Evolutionary conservation across 2,797 vertebrate species (phyloP), one percentile per base, ranked within the genome.

Genomic region (Miichthys miiuy): DNA sequence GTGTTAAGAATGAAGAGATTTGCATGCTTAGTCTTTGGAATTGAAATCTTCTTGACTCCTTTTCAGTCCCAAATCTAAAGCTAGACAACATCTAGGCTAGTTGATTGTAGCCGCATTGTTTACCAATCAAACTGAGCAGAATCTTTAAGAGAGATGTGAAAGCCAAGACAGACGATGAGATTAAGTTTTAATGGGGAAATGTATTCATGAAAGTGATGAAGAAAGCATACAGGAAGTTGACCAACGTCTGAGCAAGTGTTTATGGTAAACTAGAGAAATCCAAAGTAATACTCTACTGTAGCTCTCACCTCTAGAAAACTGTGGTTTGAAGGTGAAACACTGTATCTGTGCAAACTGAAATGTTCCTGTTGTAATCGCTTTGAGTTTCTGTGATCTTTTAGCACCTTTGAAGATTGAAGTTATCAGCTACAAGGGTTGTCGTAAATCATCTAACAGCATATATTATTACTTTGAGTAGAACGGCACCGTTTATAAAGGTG

Each of bases 201-300:
- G 90, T 70, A 68, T 65, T 20, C 54, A 21, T 75, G 94, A 86
- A 94, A 90, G 92, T 93, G 93, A 79, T 54, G 38, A 79, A 85
- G 94, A 93, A 93, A 78, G 95, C 57, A 61, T 81, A 70, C 5
- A 7, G 93, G 85, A 95, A 93, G 94, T 94, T 90, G 88, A 84
- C 64, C 74, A 47, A 78, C 81, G 88, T 87, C 71, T 66, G 78
- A 87, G 91, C 72, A 93, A 84, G 93, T 93, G 91, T 89, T 87
- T 54, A 61, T 80, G 88, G 81, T 91, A 87, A 91, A 88, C 73
- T 87, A 88, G 66, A 92, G 42, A 88, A 61, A 84, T 54, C 83
- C 75, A 84, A 75, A 81, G 50, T 88, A 67, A 65, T 63, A 73
- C 76, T 78, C 38, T 2, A 38, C 34, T 70, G 56, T 86, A 80